A percentile compares a stretch with the other conserved stretches of the same genome.
phyloP scores from a whole-genome alignment of 2,888 invertebrate species.

The Ochlodes sylvanus region DNA sequence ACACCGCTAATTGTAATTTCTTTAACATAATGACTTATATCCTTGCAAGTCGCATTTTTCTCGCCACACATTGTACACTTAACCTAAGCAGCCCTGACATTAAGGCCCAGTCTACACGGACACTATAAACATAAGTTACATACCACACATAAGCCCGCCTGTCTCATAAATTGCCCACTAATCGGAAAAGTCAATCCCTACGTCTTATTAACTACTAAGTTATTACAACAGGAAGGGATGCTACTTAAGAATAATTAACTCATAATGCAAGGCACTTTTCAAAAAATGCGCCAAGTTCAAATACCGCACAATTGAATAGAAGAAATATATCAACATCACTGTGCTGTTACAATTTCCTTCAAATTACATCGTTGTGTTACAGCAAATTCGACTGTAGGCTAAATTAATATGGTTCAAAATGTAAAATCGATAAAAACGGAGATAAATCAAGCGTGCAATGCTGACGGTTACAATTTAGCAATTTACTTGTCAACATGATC shows the following conservation, averaged over 20 bases:
- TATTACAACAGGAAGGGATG: conserved; percentile 37
- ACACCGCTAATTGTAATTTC: too few species aligned
- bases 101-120: neutral
- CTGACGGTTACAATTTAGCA: conserved; percentile 72
- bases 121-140: neutral
- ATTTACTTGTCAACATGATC: conserved; percentile 75
- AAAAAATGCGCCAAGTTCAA: conserved; percentile 52
- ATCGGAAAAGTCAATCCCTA: conserved; percentile 36
- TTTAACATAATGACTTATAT: neutral
- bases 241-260: conserved; percentile 38
- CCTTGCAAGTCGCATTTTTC: neutral
- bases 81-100: neutral
- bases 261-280: conserved; percentile 22
- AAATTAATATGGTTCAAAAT: conserved; percentile 44
- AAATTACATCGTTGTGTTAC: conserved; percentile 9
- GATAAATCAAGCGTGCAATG: conserved; percentile 69
- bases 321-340: conserved; percentile 66
- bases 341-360: conserved; percentile 62
- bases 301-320: conserved; percentile 53
- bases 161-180: conserved; percentile 25
- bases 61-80: neutral
- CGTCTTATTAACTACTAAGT: conserved; percentile 36
- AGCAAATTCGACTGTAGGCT: conserved; percentile 31
- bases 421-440: conserved; percentile 36
- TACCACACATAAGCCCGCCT: conserved; percentile 1